Conservation (phyloP, 2,113 vertebrate genomes). For the Balaenoptera acutorostrata region DNA sequence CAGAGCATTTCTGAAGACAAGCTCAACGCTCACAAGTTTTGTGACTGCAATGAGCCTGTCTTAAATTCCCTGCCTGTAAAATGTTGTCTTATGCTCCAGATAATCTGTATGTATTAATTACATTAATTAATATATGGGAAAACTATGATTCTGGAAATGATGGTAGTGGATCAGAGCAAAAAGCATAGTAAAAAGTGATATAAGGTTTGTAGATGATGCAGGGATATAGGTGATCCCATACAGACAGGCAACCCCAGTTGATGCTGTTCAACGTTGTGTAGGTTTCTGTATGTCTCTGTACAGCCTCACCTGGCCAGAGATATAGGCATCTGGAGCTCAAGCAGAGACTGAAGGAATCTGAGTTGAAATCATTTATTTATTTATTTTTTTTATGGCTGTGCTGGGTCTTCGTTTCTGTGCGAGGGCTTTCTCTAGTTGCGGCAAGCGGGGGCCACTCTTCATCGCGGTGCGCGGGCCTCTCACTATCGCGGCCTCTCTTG, state of each 20-base stretch:
- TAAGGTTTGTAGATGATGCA: not conserved
- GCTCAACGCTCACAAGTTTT: not conserved
- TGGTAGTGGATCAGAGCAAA: not conserved
- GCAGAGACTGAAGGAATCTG: not conserved
- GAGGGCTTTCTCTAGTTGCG: too few species aligned
- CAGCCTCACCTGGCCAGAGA: too few species aligned
- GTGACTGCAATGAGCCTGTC: fast-evolving
- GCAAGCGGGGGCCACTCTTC: too few species aligned
- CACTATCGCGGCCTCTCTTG: too few species aligned
- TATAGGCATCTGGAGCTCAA: fast-evolving
- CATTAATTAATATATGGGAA: too few species aligned
- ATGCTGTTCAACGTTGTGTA: too few species aligned
- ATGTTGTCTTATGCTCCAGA: not conserved
- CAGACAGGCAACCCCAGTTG: too few species aligned
- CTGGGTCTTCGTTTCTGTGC: too few species aligned
- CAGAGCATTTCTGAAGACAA: fast-evolving
- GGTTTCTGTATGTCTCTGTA: not conserved
- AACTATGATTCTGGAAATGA: not conserved
- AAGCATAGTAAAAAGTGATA: not conserved
- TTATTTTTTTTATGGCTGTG: not conserved
- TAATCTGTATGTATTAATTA: not conserved
- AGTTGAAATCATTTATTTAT: not conserved
- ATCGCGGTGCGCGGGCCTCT: too few species aligned
- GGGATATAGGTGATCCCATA: not conserved
- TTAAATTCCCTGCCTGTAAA: not conserved